A percentile compares a stretch with the other conserved stretches of the same genome.
phyloP scores from a whole-genome alignment of 2,113 vertebrate genomes.

The Pseudorasbora parva region DNA sequence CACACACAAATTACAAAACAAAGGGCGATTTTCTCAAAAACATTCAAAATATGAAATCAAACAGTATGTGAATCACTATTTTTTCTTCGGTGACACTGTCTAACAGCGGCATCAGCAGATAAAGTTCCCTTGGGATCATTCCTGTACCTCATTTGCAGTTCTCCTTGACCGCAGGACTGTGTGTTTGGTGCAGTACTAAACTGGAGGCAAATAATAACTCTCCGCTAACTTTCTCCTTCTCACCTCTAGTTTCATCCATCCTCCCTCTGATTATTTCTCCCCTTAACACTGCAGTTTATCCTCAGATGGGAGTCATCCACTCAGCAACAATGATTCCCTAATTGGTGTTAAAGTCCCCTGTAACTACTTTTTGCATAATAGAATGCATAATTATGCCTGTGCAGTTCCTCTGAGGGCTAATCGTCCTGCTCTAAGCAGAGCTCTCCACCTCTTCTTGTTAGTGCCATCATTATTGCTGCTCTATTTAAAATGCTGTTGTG shows the following conservation, averaged over 20 bases:
- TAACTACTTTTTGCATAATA: constrained; percentile 47
- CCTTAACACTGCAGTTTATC: not conserved
- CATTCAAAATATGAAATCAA: not conserved
- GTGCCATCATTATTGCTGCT: constrained; percentile 27
- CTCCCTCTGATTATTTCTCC: not conserved
- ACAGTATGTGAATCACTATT: not conserved
- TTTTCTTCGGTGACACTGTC: not conserved
- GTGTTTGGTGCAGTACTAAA: constrained; percentile 2
- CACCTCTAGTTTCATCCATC: not conserved
- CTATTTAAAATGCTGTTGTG: not conserved
- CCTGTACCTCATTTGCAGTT: constrained; percentile 31
- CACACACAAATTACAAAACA: not conserved
- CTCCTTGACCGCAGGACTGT: constrained; percentile 29
- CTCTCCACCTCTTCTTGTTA: constrained; percentile 33
- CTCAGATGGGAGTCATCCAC: constrained; percentile 41
- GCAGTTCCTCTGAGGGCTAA: constrained; percentile 27
- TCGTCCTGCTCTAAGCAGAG: constrained; percentile 26
- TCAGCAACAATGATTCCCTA: constrained; percentile 44
- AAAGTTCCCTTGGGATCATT: not conserved
- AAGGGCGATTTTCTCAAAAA: not conserved
- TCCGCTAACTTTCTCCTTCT: constrained; percentile 12
- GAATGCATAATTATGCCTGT: constrained; percentile 36
- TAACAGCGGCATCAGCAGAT: not conserved
- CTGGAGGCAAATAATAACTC: constrained; percentile 22
- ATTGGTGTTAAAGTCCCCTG: constrained; percentile 44